phyloP scores from a whole-genome alignment of 2,113 vertebrate genomes.

The Sceloporus tristichus region DNA sequence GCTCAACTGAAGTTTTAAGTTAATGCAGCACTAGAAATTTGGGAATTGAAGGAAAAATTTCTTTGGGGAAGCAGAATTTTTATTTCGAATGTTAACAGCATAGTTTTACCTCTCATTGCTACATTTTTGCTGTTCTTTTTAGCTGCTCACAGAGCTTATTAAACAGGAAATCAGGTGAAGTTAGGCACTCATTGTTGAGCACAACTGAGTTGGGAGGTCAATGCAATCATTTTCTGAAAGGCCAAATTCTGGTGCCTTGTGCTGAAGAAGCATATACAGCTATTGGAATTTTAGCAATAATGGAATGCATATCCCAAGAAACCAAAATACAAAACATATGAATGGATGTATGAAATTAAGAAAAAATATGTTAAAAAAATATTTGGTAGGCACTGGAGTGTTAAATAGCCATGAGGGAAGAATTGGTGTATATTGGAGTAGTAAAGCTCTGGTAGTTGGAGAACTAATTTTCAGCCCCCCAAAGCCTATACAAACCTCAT shows the following conservation, averaged over 20 bases:
- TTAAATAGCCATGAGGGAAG: too few species aligned
- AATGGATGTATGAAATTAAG: neutral
- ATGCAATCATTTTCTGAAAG: neutral
- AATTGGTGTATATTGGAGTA: too few species aligned
- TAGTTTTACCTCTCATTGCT: too few species aligned
- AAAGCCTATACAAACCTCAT: too few species aligned
- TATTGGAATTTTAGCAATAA: neutral
- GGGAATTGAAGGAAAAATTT: too few species aligned
- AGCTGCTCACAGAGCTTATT: neutral
- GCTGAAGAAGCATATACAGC: neutral
- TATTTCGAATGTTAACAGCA: too few species aligned
- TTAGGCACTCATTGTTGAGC: neutral
- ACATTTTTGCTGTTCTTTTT: neutral
- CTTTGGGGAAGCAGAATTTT: too few species aligned
- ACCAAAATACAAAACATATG: neutral
- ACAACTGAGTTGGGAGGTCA: neutral
- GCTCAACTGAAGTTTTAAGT: too few species aligned
- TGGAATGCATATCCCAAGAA: neutral
- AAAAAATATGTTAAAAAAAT: neutral
- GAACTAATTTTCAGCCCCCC: too few species aligned
- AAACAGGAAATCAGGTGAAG: neutral
- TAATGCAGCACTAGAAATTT: too few species aligned
- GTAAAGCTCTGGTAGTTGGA: too few species aligned
- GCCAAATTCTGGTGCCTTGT: neutral
- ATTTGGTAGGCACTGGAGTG: neutral